Percentiles rank a stretch among this genome's conserved stretches.
phyloP scores from a whole-genome alignment of 2,888 invertebrate genomes.

The Troides helena region DNA sequence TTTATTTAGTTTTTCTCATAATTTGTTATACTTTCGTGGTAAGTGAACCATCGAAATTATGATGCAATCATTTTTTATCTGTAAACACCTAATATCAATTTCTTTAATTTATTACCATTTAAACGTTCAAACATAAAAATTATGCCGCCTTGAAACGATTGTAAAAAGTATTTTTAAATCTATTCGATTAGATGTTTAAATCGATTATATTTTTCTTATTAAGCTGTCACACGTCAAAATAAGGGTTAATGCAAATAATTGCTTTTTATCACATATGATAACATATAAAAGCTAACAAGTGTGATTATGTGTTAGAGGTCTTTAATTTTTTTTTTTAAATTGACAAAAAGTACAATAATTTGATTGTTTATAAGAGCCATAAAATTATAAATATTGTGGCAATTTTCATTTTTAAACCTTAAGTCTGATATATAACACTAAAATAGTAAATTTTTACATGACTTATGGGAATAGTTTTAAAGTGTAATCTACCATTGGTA shows the following conservation, averaged over 20 bases:
- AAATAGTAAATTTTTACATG: neutral
- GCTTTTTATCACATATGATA: too few relatives aligned
- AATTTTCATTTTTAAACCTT: neutral
- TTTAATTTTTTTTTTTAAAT: too few relatives aligned
- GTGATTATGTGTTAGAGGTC: too few relatives aligned
- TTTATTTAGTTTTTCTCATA: neutral
- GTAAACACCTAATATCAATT: neutral
- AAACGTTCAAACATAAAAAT: neutral
- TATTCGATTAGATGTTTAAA: neutral
- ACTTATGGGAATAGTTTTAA: neutral
- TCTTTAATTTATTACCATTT: neutral
- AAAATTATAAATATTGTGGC: too few relatives aligned
- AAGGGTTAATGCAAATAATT: too few relatives aligned
- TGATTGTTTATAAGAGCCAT: too few relatives aligned
- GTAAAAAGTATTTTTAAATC: neutral
- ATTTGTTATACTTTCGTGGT: constrained; percentile 17
- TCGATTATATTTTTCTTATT: too few relatives aligned
- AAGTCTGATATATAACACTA: neutral
- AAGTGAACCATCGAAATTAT: constrained; percentile 17
- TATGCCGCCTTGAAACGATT: neutral
- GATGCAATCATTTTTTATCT: neutral
- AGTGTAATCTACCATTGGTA: neutral
- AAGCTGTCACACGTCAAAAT: too few relatives aligned
- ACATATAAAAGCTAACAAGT: too few relatives aligned
- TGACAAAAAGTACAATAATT: too few relatives aligned